Percentiles rank a stretch among this genome's conserved stretches.
Evolutionary conservation across 2,797 vertebrate genomes (phyloP).

Genomic region (Siniperca scherzeri): DNA sequence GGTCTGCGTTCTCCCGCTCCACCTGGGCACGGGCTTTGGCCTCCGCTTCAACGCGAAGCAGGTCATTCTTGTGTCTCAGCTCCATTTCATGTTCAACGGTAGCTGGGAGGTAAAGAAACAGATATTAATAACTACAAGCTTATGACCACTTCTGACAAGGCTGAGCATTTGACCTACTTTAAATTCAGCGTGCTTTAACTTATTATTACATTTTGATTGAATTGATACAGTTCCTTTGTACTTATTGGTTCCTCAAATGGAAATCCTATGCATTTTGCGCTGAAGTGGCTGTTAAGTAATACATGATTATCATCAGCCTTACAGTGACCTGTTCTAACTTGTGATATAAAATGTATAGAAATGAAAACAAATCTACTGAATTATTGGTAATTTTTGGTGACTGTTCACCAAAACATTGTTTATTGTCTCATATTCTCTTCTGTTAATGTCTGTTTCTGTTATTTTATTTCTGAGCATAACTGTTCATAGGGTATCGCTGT

Average conservation of each 20-base stretch:
- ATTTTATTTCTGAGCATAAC: background rate
- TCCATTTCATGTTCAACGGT: constrained; percentile 92
- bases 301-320: no score
- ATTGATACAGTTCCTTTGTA: background rate
- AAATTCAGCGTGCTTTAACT: constrained; percentile 1
- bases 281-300: background rate
- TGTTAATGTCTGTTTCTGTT: background rate
- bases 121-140: constrained; percentile 1
- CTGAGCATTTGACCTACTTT: constrained; percentile 21
- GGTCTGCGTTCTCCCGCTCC: constrained; percentile 90
- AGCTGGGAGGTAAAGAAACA: constrained; percentile 68
- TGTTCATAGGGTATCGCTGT: background rate
- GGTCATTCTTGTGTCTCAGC: constrained; percentile 90
- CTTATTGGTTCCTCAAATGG: background rate
- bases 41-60: constrained; percentile 90
- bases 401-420: background rate
- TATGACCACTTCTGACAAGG: background rate
- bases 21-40: constrained; percentile 87
- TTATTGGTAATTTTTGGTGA: background rate
- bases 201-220: background rate
- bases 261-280: background rate
- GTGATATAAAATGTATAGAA: background rate
- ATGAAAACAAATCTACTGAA: background rate
- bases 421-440: background rate
- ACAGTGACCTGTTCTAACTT: background rate